These are phyloP conservation scores for Pachydiplax longipennis DNA, from an alignment of 2,888 invertebrate species.

Conservation along the genomic window DNA sequence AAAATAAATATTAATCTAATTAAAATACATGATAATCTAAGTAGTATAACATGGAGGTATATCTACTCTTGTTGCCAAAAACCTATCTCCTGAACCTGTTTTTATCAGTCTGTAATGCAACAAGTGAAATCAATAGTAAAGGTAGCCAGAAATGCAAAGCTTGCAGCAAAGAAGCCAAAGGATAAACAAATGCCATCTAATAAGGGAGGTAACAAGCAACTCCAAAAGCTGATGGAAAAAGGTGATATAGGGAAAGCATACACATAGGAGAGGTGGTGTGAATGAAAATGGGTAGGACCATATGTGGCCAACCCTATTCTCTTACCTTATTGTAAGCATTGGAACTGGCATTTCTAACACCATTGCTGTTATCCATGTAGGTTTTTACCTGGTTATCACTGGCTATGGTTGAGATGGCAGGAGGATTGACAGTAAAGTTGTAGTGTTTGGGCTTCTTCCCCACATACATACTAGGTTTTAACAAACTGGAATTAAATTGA, in stretches of 20 bases:
- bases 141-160: slow-evolving; percentile 21
- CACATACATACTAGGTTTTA: slow-evolving; percentile 73
- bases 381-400: slow-evolving; percentile 93
- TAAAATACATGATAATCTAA: no score
- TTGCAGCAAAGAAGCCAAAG: slow-evolving; percentile 29
- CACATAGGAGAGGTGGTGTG: neutral
- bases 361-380: slow-evolving; percentile 91
- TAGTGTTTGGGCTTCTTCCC: slow-evolving; percentile 65
- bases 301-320: slow-evolving; percentile 52
- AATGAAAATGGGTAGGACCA: neutral
- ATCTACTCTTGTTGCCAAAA: no score
- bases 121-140: neutral
- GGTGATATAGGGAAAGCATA: neutral
- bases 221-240: slow-evolving; percentile 10
- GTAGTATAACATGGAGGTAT: no score
- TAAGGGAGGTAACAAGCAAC: slow-evolving; percentile 2
- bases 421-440: slow-evolving; percentile 57
- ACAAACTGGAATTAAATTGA: slow-evolving; percentile 62
- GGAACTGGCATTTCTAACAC: slow-evolving; percentile 77
- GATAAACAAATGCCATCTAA: neutral
- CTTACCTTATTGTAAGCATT: slow-evolving; percentile 93
- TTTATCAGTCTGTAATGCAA: neutral
- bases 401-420: slow-evolving; percentile 66
- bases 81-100: no score
- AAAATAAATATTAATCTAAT: no score